Percentiles rank a stretch among this genome's conserved stretches.
Conservation (phyloP, 2,797 vertebrate genomes). For the Sebastes trivittatus region DNA sequence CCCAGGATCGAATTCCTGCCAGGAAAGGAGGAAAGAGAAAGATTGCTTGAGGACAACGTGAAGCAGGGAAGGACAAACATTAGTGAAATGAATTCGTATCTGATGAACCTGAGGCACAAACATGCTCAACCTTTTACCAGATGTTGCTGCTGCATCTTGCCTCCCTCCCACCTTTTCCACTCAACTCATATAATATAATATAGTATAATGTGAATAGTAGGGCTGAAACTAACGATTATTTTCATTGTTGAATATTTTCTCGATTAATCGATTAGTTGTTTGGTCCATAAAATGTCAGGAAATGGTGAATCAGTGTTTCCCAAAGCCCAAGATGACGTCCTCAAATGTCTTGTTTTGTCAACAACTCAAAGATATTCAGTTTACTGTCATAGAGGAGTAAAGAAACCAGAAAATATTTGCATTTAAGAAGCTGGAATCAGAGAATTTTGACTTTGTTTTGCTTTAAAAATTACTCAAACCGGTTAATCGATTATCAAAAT, state of each 20-base stretch:
- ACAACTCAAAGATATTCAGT: background rate
- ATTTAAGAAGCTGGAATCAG: too few species aligned
- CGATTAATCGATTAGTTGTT: too few species aligned
- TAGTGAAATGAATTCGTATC: background rate
- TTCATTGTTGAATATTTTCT: too few species aligned
- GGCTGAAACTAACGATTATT: too few species aligned
- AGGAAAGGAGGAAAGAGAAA: constrained; percentile 18
- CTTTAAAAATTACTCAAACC: too few species aligned
- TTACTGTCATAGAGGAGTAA: too few species aligned
- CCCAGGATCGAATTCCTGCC: constrained; percentile 94
- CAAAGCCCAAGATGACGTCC: too few species aligned
- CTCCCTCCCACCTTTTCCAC: background rate
- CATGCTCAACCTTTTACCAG: constrained; percentile 14
- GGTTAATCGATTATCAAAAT: too few species aligned
- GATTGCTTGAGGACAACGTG: background rate
- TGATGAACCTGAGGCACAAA: background rate
- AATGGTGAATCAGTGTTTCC: too few species aligned
- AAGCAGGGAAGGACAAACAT: background rate
- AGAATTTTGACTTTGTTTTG: too few species aligned
- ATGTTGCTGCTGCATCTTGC: constrained; percentile 23
- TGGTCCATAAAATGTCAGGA: too few species aligned
- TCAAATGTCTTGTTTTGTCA: background rate
- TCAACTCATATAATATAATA: background rate
- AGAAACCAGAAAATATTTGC: too few species aligned
- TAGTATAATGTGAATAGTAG: background rate